These are phyloP conservation scores for Calliphora vicina DNA, from an alignment of 1,140 invertebrate species.

Conservation along the genomic window DNA sequence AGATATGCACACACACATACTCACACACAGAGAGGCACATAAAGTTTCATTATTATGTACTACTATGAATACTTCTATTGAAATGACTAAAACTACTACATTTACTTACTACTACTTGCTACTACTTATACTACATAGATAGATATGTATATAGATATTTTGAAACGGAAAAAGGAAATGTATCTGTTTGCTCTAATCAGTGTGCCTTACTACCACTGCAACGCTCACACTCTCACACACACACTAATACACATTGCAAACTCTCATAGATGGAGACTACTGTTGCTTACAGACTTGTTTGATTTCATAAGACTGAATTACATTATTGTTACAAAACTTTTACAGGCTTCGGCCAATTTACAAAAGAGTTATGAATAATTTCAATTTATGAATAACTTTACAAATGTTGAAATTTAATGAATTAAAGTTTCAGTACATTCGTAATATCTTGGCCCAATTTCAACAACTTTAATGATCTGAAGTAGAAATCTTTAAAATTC, in stretches of 20 bases:
- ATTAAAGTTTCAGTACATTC: not conserved
- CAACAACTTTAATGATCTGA: no score
- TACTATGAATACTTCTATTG: not conserved
- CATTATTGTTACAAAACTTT: not conserved
- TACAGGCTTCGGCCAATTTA: not conserved
- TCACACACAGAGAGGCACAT: not conserved
- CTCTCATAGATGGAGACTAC: not conserved
- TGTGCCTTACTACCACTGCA: constrained; percentile 5
- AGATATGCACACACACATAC: not conserved
- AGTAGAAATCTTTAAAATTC: no score
- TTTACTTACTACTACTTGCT: not conserved
- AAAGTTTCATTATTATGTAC: not conserved
- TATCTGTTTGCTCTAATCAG: constrained; percentile 32
- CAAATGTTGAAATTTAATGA: no score
- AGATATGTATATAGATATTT: not conserved
- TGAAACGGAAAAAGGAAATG: constrained; percentile 31
- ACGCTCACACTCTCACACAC: not conserved
- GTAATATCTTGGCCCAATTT: no score
- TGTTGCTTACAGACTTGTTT: constrained; percentile 11
- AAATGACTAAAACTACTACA: not conserved
- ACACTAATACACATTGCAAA: not conserved
- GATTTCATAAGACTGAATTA: not conserved
- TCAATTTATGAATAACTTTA: no score
- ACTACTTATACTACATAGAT: not conserved
- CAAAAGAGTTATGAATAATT: not conserved